phyloP scores from a whole-genome alignment of 2,113 vertebrate genomes.

The Cyprinodon brontotheroides region DNA sequence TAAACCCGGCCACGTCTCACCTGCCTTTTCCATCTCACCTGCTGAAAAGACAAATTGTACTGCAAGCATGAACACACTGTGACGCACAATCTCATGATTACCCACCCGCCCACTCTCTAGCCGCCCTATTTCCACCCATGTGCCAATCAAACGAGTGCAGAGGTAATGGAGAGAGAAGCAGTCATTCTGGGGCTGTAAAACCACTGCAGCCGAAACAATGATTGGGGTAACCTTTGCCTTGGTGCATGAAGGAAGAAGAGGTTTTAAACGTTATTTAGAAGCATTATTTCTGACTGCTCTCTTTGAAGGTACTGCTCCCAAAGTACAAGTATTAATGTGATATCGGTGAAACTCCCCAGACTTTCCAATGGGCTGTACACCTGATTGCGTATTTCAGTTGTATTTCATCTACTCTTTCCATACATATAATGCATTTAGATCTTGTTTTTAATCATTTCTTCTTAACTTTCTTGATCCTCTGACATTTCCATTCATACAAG shows the following conservation, averaged over 20 bases:
- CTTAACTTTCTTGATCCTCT: background rate
- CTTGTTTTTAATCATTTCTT: slow-evolving; percentile 12
- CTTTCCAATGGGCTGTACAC: slow-evolving; percentile 16
- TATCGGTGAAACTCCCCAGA: slow-evolving; percentile 23
- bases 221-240: slow-evolving; percentile 71
- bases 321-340: slow-evolving; percentile 18
- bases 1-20: slow-evolving; percentile 55
- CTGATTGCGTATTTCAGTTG: slow-evolving; percentile 5
- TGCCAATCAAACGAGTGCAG: slow-evolving; percentile 72
- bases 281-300: slow-evolving; percentile 30
- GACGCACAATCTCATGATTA: slow-evolving; percentile 62
- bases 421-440: background rate
- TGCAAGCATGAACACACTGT: slow-evolving; percentile 43
- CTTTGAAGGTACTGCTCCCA: slow-evolving; percentile 15
- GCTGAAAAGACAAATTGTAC: slow-evolving; percentile 60
- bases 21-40: slow-evolving; percentile 60
- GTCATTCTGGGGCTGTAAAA: slow-evolving; percentile 66
- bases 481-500: slow-evolving; percentile 4
- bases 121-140: slow-evolving; percentile 59
- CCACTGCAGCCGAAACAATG: slow-evolving; percentile 57
- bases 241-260: slow-evolving; percentile 64
- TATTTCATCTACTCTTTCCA: background rate
- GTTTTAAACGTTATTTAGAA: slow-evolving; percentile 60
- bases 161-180: slow-evolving; percentile 75
- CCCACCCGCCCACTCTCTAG: slow-evolving; percentile 57